A percentile compares a stretch with the other conserved stretches of the same genome.
These are phyloP conservation scores for Coluber constrictor DNA, from an alignment of 2,797 vertebrate species.

Conservation along the genomic window DNA sequence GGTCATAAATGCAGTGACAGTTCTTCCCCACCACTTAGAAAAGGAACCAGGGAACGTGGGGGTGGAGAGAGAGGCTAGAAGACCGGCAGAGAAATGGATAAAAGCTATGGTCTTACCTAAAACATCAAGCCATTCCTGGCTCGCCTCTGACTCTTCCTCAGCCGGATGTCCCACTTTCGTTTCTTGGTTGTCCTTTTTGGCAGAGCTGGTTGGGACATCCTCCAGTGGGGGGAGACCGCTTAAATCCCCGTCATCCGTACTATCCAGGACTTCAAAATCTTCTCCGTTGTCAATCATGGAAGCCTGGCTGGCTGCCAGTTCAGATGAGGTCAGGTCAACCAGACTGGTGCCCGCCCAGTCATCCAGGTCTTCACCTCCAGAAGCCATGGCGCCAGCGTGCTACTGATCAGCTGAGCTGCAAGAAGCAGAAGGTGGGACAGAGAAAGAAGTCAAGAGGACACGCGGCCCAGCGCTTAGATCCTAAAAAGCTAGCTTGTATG, in stretches of 20 bases:
- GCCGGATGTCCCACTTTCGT: slow-evolving; percentile 1
- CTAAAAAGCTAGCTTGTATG: too few relatives aligned
- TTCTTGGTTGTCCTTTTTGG: slow-evolving; percentile 36
- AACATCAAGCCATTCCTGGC: slow-evolving; percentile 85
- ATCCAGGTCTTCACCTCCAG: slow-evolving; percentile 41
- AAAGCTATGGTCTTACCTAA: slow-evolving; percentile 73
- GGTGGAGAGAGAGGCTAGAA: too few relatives aligned
- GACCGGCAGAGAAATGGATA: too few relatives aligned
- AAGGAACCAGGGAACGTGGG: background rate
- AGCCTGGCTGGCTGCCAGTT: background rate
- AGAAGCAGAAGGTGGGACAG: background rate
- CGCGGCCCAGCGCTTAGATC: too few relatives aligned
- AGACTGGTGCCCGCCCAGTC: slow-evolving; percentile 22
- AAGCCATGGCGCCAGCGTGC: slow-evolving; percentile 43
- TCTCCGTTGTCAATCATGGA: slow-evolving; percentile 80
- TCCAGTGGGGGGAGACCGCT: slow-evolving; percentile 85
- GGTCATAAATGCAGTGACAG: background rate
- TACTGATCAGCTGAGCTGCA: background rate
- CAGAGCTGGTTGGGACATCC: slow-evolving; percentile 66
- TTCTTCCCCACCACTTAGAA: background rate
- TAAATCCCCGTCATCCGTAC: slow-evolving; percentile 70
- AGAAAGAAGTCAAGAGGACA: background rate
- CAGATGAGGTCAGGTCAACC: background rate
- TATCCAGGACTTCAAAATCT: slow-evolving; percentile 86
- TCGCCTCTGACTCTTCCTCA: background rate